Base-by-base conservation (phyloP, 2,797 vertebrate species). In the Spheniscus humboldti region DNA sequence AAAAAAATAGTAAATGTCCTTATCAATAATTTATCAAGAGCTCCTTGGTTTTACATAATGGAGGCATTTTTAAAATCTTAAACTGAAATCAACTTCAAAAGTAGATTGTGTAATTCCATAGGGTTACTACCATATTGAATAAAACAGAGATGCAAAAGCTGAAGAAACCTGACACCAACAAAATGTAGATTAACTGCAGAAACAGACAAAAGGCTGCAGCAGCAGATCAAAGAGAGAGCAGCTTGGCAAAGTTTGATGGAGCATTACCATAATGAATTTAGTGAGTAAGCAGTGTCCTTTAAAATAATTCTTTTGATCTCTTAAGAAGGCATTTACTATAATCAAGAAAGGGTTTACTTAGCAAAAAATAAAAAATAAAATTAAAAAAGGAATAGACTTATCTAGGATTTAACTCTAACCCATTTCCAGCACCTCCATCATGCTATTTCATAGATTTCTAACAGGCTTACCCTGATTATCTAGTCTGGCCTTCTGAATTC, bases 211-310 rank as follows among this genome's bases (percentile, higher is more conserved):
- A 96, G 97, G 95, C 97, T 90, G 22, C 90, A 93, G 94, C 28
- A 94, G 88, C 97, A 97, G 97, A 98, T 98, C 96, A 98, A 98
- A 98, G 96, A 18, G n/a, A 97, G 74, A 75, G 60, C 85, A 95
- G 90, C 71, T 97, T 95, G 93, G 86, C 88, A 91, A 95, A 77
- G 74, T 78, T 77, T 85, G 96, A 96, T 73, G 89, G 78, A 91
- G 87, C 91, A 97, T 98, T 98, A 97, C 87, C 91, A 94, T 98
- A 98, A 98, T 97, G 97, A 98, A 98, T 97, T 97, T 97, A 96
- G 96, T 97, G 97, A 98, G 97, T 96, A 97, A 98, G 97, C 96
- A 96, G 66, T 86, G 90, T 96, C 95, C 95, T 97, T 97, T 92
- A 96, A 97, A 96, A 97, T 91, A 79, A 27, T 89, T 97, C 57